These are phyloP conservation scores for Eucriotettix oculatus DNA, from an alignment of 2,888 invertebrate genomes.

Conservation along the genomic window DNA sequence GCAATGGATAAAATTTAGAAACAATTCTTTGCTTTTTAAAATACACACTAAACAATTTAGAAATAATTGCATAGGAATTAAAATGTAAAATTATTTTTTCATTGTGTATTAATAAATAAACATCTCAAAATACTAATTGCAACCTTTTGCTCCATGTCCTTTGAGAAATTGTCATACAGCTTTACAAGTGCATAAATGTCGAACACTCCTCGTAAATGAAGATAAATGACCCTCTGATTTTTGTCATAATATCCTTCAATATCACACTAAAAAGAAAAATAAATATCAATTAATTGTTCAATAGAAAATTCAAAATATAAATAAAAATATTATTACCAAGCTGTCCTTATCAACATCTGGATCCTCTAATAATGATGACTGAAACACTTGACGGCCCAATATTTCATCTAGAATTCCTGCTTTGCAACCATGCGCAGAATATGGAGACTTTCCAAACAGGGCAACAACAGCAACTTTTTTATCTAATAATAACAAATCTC, in stretches of 20 bases:
- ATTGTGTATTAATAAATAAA: too few relatives aligned
- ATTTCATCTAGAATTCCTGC: slow-evolving; percentile 37
- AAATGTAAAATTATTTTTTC: too few relatives aligned
- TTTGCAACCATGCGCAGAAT: slow-evolving; percentile 44
- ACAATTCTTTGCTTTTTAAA: not conserved
- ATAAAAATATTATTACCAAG: slow-evolving; percentile 11
- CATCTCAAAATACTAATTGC: not conserved
- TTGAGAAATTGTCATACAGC: slow-evolving; percentile 28
- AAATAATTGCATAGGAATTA: too few relatives aligned
- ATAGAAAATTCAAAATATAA: not conserved
- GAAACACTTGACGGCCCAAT: slow-evolving; percentile 22
- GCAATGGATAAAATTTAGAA: not conserved
- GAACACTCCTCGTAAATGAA: slow-evolving; percentile 36
- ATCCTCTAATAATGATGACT: slow-evolving; percentile 20
- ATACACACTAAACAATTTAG: not conserved
- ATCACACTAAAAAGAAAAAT: slow-evolving; percentile 21
- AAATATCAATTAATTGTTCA: not conserved
- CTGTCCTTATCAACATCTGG: slow-evolving; percentile 21
- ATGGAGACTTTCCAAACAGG: slow-evolving; percentile 52
- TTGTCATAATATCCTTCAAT: slow-evolving; percentile 35
- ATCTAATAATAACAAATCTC: slow-evolving; percentile 8
- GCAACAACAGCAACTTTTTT: slow-evolving; percentile 50
- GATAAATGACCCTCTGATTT: slow-evolving; percentile 34
- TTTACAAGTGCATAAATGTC: slow-evolving; percentile 33
- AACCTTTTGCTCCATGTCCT: slow-evolving; percentile 29